A percentile compares a stretch with the other conserved stretches of the same genome.
Conservation (phyloP, 2,113 vertebrate genomes). For the Phaetusa simplex region DNA sequence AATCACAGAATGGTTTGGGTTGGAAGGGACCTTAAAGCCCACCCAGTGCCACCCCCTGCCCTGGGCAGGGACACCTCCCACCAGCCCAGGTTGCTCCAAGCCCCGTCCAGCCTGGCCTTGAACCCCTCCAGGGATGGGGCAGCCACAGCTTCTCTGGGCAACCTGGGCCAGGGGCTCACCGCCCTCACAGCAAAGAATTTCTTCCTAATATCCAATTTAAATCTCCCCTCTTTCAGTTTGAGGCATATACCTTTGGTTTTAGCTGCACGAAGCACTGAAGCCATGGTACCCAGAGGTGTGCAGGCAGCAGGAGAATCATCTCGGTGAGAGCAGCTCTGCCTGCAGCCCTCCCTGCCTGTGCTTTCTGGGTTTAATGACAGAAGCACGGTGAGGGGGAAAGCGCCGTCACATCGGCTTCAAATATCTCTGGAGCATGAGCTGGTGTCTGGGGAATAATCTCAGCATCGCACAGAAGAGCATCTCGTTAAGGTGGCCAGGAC, state of each 20-base stretch:
- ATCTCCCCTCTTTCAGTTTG: no score
- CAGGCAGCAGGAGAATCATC: neutral
- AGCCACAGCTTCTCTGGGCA: no score
- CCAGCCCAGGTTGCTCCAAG: no score
- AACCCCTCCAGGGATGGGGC: no score
- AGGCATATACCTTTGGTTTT: neutral
- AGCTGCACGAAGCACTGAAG: rapidly evolving
- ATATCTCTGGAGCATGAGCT: neutral
- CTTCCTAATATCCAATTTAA: no score
- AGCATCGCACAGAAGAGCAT: neutral
- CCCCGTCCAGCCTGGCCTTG: no score
- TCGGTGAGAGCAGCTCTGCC: neutral
- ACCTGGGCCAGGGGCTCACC: no score
- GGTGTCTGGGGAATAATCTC: neutral
- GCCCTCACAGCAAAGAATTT: no score
- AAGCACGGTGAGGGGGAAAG: neutral
- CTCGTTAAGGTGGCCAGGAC: neutral
- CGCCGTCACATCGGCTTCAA: neutral
- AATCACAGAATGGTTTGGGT: no score
- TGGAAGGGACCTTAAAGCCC: no score
- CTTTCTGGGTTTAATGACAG: neutral
- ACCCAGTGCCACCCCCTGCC: no score
- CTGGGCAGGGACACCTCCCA: no score
- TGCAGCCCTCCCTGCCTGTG: neutral
- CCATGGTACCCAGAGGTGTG: neutral